Evolutionary conservation across 2,888 invertebrate genomes (phyloP).

Genomic region (Notodonta dromedarius): DNA sequence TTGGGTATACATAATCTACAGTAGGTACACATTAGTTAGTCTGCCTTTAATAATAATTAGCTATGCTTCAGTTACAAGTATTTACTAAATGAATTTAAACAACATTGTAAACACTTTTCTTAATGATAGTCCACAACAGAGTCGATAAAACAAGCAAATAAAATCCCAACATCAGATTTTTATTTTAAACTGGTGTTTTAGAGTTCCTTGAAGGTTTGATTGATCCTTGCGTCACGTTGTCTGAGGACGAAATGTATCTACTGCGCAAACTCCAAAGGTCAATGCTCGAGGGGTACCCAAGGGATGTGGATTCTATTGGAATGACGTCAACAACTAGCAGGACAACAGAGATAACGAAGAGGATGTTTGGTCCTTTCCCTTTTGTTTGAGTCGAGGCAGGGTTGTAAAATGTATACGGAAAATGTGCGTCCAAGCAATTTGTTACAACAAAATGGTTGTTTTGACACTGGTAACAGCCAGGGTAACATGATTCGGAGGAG

Average conservation of each 20-base stretch:
- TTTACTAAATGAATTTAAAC: no score
- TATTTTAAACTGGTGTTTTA: no score
- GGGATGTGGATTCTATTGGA: constrained; percentile 80
- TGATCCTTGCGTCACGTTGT: neutral
- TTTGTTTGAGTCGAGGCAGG: constrained; percentile 41
- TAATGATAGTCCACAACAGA: constrained; percentile 9
- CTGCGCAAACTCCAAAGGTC: constrained; percentile 44
- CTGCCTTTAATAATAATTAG: no score
- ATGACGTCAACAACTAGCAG: constrained; percentile 85
- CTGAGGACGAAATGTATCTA: constrained; percentile 9
- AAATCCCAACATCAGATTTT: no score
- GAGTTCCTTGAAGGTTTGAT: no score
- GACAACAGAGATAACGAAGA: constrained; percentile 66
- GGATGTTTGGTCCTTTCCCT: constrained; percentile 56
- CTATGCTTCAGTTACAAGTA: no score
- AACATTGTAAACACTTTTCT: constrained; percentile 15
- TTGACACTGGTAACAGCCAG: constrained; percentile 62
- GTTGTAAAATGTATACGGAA: constrained; percentile 27
- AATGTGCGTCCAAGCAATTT: constrained; percentile 40
- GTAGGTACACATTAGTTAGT: no score
- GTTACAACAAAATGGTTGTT: constrained; percentile 64
- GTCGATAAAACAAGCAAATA: neutral
- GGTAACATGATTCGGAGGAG: constrained; percentile 44
- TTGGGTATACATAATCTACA: constrained; percentile 1
- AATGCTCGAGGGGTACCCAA: constrained; percentile 73